Evolutionary conservation across 2,113 vertebrate genomes (phyloP).

Genomic region (Lycocorax pyrrhopterus): DNA sequence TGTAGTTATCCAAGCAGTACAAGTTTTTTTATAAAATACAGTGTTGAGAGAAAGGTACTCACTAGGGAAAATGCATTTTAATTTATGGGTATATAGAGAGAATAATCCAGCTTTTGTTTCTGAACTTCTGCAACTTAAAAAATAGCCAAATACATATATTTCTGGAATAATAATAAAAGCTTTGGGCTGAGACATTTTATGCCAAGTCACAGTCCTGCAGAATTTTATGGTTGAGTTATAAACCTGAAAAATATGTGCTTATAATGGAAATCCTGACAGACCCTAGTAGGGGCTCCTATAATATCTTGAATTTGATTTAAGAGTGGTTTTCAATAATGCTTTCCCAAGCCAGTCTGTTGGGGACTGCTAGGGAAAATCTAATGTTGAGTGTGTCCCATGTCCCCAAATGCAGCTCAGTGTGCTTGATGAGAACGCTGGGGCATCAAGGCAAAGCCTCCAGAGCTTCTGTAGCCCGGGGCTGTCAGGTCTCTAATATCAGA

Average conservation of each 20-base stretch:
- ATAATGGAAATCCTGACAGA: conserved; percentile 74
- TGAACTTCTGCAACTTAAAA: conserved; percentile 47
- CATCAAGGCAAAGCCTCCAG: neutral
- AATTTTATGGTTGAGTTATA: conserved; percentile 63
- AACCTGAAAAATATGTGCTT: conserved; percentile 66
- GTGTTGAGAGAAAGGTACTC: neutral
- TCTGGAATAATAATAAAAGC: conserved; percentile 55
- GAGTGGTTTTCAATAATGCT: conserved; percentile 69
- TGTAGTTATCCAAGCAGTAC: neutral
- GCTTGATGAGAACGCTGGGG: conserved; percentile 7
- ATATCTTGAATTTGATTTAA: conserved; percentile 74
- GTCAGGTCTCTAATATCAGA: neutral
- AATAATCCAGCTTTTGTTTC: conserved; percentile 27
- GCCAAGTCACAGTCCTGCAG: conserved; percentile 46
- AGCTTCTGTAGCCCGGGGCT: neutral
- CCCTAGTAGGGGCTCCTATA: conserved; percentile 47
- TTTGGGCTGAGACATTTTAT: conserved; percentile 62
- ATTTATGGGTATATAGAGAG: neutral
- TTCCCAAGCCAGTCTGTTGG: conserved; percentile 55
- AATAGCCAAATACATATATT: conserved; percentile 40
- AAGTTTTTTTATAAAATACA: neutral
- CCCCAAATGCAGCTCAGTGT: neutral
- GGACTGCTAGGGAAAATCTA: neutral
- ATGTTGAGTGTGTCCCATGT: neutral
- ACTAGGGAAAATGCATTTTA: conserved; percentile 7